Evolutionary conservation across 2,797 vertebrate genomes (phyloP), one percentile per base, ranked within the genome.

Genomic region (Gymnocypris eckloni): DNA sequence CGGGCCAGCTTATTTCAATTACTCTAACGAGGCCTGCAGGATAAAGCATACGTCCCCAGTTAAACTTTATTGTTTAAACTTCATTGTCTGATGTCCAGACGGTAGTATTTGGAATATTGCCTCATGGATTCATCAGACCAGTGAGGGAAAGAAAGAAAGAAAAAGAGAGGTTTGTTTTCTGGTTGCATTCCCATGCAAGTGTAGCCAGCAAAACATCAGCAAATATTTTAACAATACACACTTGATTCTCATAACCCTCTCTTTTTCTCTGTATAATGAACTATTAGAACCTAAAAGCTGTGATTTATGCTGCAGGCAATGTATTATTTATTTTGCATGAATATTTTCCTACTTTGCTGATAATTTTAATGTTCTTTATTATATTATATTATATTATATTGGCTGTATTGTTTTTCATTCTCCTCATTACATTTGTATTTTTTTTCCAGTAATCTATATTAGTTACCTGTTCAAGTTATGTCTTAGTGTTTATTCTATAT

Each of bases 41-140:
- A 80, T 54, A 86, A 75, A 86, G 77, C 56, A 75, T 73, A 73
- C 59, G 22, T 73, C 69, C 33, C 69, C 43, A 50, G 78, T 80
- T 85, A 79, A 85, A 85, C 22, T 52, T 81, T 81, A 86, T 75
- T 75, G 69, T 75, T 80, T 80, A 73, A 86, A 81, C 70, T 39
- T 85, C 78, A 67, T 81, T 81, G 56, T 81, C n/a, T 80, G 50
- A 48, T 59, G 43, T 67, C 78, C 84, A 73, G 84, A 79, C 52
- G 52, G 77, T 37, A 80, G 83, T 61, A 61, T 56, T 61, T 79
- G 54, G 78, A 86, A 52, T 66, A 80, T 64, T 73, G 78, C 73
- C 48, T 78, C 16, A 11, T 28, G 50, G 56, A 48, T n/a, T 79
- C 28, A 16, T 37, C 50, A 79, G 50, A 33, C 7, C 11, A 54